Conservation (phyloP, 2,113 vertebrate species). For the Pycnonotus jocosus region DNA sequence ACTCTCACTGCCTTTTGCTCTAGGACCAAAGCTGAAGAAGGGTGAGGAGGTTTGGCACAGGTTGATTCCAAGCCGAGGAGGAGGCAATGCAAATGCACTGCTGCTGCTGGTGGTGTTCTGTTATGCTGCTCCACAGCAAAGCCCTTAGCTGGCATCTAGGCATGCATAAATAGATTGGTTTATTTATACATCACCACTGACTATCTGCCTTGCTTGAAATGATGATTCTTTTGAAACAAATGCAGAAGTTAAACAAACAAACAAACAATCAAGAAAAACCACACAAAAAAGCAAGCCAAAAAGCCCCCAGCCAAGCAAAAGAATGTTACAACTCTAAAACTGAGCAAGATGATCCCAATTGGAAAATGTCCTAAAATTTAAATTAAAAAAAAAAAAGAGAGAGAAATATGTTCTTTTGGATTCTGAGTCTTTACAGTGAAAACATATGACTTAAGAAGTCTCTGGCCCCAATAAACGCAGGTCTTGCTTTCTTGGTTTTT, state of each 20-base stretch:
- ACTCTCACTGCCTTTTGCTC: neutral
- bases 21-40: neutral
- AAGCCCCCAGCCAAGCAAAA: neutral
- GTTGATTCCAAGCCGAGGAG: neutral
- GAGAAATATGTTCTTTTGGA: neutral
- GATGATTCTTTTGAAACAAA: neutral
- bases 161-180: neutral
- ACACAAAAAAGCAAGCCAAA: neutral
- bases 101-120: neutral
- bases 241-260: neutral
- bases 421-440: neutral
- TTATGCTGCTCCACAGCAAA: neutral
- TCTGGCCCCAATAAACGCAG: neutral
- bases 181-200: conserved; percentile 38
- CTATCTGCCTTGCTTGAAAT: neutral
- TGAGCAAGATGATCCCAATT: neutral
- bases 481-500: neutral
- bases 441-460: neutral
- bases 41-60: neutral
- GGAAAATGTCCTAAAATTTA: neutral
- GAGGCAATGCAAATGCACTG: neutral
- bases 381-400: neutral
- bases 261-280: neutral
- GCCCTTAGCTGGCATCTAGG: neutral
- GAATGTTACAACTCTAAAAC: neutral